Evolutionary conservation across 1,140 invertebrate species (phyloP).

Genomic region (Pachypeltis micranthus): DNA sequence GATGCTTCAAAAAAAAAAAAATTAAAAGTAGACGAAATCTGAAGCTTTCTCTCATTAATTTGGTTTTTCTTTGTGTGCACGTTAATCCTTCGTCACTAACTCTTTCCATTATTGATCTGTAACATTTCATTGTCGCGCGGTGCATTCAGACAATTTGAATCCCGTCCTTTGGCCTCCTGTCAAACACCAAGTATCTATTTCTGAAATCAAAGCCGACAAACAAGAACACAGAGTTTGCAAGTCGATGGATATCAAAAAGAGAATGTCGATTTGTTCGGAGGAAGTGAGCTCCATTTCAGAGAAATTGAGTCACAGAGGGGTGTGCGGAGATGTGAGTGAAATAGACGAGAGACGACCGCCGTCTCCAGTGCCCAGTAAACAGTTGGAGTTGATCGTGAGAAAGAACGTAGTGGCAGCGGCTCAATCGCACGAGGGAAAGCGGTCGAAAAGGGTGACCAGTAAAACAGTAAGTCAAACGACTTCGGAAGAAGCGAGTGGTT

Average conservation of each 20-base stretch:
- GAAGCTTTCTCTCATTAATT: neutral
- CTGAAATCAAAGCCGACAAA: neutral
- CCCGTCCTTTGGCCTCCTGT: constrained; percentile 17
- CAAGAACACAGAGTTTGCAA: neutral
- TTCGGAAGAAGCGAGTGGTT: neutral
- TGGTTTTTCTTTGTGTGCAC: neutral
- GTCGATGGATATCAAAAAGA: constrained; percentile 15
- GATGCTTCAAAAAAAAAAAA: too few relatives aligned
- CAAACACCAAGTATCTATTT: neutral
- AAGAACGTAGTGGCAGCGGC: neutral
- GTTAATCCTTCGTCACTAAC: neutral
- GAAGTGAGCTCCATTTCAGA: constrained; percentile 23
- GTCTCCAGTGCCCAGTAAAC: constrained; percentile 18
- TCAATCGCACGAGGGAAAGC: neutral
- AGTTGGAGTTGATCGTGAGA: neutral
- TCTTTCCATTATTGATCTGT: neutral
- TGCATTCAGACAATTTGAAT: neutral
- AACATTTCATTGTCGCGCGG: constrained; percentile 3
- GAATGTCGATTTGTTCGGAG: constrained; percentile 26
- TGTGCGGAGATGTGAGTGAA: neutral
- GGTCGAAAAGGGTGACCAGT: neutral
- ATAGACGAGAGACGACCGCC: constrained; percentile 10
- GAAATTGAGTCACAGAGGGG: constrained; percentile 5
- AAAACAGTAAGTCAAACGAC: neutral
- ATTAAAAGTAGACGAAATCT: too few relatives aligned